These are phyloP conservation scores for Fratercula arctica DNA, from an alignment of 2,797 vertebrate genomes.

Conservation along the genomic window DNA sequence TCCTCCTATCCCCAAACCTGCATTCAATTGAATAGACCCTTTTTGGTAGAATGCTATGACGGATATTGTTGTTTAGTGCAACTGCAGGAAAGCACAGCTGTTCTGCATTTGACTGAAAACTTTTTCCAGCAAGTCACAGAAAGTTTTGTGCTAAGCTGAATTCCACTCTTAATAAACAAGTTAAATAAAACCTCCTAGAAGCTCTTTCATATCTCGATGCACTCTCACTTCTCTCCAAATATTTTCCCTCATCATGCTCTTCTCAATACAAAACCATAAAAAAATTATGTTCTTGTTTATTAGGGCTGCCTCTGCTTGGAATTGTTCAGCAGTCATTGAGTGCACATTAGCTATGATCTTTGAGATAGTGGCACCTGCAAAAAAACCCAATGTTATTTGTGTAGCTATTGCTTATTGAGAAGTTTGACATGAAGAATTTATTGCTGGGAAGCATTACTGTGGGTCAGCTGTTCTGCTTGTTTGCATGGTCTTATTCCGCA, in stretches of 20 bases:
- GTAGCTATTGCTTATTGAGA: not conserved
- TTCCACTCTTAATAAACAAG: slow-evolving; percentile 63
- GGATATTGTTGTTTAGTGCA: slow-evolving; percentile 6
- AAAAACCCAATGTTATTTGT: not conserved
- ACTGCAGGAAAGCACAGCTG: slow-evolving; percentile 38
- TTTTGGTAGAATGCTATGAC: not conserved
- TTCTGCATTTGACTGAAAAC: slow-evolving; percentile 53
- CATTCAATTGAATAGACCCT: not conserved
- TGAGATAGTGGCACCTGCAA: not conserved
- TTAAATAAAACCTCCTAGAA: slow-evolving; percentile 49
- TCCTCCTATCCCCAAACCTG: not conserved
- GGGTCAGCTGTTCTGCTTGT: not conserved
- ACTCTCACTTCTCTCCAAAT: slow-evolving; percentile 13
- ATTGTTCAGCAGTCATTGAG: not conserved
- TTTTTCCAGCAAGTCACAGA: slow-evolving; percentile 54
- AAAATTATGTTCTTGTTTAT: slow-evolving; percentile 1
- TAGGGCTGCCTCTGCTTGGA: not conserved
- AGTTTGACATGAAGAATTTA: not conserved
- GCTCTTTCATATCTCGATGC: not conserved
- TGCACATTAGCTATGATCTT: not conserved
- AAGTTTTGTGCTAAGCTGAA: slow-evolving; percentile 40
- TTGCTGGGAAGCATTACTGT: not conserved
- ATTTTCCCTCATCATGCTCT: not conserved
- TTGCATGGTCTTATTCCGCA: not conserved
- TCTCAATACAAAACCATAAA: not conserved